phyloP scores from a whole-genome alignment of 1,140 invertebrate genomes.

The Grapholita molesta region DNA sequence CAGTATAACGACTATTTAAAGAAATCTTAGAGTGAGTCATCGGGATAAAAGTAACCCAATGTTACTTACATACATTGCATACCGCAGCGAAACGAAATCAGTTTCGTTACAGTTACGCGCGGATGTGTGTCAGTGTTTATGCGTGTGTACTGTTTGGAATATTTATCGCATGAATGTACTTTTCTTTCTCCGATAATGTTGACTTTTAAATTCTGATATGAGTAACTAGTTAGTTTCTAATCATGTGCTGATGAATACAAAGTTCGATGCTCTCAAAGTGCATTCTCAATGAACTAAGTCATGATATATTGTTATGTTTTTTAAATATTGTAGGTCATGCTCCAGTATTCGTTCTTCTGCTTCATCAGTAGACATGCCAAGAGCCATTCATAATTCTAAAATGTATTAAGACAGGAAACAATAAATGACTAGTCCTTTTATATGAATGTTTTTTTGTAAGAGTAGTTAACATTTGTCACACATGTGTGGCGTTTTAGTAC shows the following conservation, averaged over 20 bases:
- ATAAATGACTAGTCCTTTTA: neutral
- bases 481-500: neutral
- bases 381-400: neutral
- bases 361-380: neutral
- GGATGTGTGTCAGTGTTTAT: slow-evolving; percentile 59
- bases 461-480: neutral
- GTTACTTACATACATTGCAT: neutral
- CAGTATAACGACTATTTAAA: neutral
- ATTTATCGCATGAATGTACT: slow-evolving; percentile 36
- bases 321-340: neutral
- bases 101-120: slow-evolving; percentile 51
- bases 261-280: neutral
- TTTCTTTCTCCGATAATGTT: slow-evolving; percentile 3
- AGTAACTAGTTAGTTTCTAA: neutral
- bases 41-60: neutral
- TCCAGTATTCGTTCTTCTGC: neutral
- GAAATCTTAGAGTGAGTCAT: neutral
- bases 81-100: neutral
- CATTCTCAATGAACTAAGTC: neutral
- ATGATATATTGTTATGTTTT: neutral
- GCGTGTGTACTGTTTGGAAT: slow-evolving; percentile 38
- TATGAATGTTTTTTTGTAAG: neutral
- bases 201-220: neutral
- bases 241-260: neutral
- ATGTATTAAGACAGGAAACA: neutral